A percentile compares a stretch with the other conserved stretches of the same genome.
phyloP scores from a whole-genome alignment of 2,888 invertebrate species.

The Erebia ligea region DNA sequence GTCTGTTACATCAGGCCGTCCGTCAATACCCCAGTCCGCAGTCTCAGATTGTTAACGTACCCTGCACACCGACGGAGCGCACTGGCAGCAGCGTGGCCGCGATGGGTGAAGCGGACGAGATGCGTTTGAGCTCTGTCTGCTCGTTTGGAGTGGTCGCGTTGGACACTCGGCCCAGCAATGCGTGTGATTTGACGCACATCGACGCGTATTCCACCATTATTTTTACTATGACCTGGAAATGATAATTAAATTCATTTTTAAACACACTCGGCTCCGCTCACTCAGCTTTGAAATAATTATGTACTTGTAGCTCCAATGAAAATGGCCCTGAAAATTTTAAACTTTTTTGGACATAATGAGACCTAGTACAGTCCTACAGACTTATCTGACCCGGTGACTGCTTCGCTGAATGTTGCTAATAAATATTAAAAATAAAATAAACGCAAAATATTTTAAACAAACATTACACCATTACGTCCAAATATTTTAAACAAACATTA shows the following conservation, averaged over 20 bases:
- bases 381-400: no score
- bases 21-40: not conserved
- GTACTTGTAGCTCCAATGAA: no score
- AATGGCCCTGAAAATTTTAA: no score
- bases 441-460: no score
- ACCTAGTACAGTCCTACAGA: no score
- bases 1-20: not conserved
- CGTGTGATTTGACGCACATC: slow-evolving; percentile 96
- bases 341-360: no score
- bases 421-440: no score
- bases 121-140: slow-evolving; percentile 86
- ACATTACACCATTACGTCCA: no score
- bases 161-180: slow-evolving; percentile 93
- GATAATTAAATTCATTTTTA: not conserved
- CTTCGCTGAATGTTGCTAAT: no score
- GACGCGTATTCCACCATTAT: slow-evolving; percentile 97
- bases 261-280: not conserved
- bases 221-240: slow-evolving; percentile 91
- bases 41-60: slow-evolving; percentile 58
- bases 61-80: slow-evolving; percentile 98
- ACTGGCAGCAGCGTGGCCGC: slow-evolving; percentile 95
- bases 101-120: slow-evolving; percentile 88
- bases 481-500: no score
- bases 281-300: no score
- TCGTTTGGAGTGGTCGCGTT: slow-evolving; percentile 90